Evolutionary conservation across 2,797 vertebrate species (phyloP).

Genomic region (Microctenopoma steveboyesi): DNA sequence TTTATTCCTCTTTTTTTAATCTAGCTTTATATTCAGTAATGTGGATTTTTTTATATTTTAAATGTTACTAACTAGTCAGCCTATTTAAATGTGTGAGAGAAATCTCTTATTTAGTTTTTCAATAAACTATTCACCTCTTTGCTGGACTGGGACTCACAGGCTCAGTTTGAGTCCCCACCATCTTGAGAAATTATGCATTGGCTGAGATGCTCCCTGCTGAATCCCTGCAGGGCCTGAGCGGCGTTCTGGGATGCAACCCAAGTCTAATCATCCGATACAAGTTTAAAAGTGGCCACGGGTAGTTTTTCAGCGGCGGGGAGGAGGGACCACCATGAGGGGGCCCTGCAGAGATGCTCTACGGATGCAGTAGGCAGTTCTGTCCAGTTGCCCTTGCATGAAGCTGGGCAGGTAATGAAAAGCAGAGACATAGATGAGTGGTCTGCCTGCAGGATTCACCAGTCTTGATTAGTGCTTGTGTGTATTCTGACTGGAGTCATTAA

Average conservation of each 20-base stretch:
- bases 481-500: constrained; percentile 46
- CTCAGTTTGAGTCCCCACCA: constrained; percentile 77
- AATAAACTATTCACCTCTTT: constrained; percentile 70
- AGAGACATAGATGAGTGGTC: constrained; percentile 61
- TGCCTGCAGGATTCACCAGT: constrained; percentile 48
- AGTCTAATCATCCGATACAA: constrained; percentile 79
- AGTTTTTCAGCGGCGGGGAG: constrained; percentile 54
- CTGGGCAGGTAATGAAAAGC: constrained; percentile 68
- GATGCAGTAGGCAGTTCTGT: constrained; percentile 47
- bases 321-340: constrained; percentile 56
- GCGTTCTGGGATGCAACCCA: constrained; percentile 78
- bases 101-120: constrained; percentile 67
- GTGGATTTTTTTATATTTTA: constrained; percentile 48
- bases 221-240: constrained; percentile 76
- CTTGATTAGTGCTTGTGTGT: constrained; percentile 57
- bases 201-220: constrained; percentile 73
- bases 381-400: constrained; percentile 53
- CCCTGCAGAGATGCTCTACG: constrained; percentile 56
- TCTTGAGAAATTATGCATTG: constrained; percentile 81
- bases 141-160: constrained; percentile 66
- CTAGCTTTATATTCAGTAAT: constrained; percentile 55
- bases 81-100: constrained; percentile 33
- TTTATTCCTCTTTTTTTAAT: constrained; percentile 34
- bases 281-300: constrained; percentile 79
- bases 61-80: constrained; percentile 48